Evolutionary conservation across 2,113 vertebrate genomes (phyloP).

Genomic region (Ctenodactylus gundi): DNA sequence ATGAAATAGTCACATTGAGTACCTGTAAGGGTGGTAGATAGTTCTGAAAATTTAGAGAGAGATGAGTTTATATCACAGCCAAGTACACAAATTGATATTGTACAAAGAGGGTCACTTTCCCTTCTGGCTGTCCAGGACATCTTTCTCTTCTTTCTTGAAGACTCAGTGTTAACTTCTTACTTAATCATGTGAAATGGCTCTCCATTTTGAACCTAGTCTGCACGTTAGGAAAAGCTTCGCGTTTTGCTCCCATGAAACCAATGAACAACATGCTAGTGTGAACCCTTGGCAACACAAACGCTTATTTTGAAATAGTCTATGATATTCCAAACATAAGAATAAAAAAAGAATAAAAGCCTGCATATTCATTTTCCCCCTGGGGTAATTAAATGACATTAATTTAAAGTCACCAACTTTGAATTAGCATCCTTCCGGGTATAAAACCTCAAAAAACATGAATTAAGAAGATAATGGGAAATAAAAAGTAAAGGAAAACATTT

Average conservation of each 20-base stretch:
- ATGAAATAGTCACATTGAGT: background rate
- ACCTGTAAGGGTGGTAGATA: background rate
- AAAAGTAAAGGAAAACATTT: background rate
- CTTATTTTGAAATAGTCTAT: background rate
- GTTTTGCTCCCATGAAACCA: background rate
- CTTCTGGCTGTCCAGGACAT: background rate
- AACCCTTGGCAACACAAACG: background rate
- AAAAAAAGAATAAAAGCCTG: background rate
- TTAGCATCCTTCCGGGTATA: no score
- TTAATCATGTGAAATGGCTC: background rate
- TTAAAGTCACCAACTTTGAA: background rate
- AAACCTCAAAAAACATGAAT: background rate
- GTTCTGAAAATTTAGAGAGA: background rate
- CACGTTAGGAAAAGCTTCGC: background rate
- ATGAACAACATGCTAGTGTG: background rate
- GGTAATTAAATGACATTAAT: background rate
- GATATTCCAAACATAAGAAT: background rate
- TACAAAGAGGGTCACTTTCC: background rate
- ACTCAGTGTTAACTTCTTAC: background rate
- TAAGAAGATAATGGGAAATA: background rate
- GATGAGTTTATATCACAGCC: background rate
- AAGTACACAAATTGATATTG: background rate
- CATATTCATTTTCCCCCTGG: background rate
- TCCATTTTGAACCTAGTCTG: background rate
- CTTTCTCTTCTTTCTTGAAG: background rate